Base-by-base conservation (phyloP, 1,140 invertebrate genomes). In the Helicoverpa armigera region DNA sequence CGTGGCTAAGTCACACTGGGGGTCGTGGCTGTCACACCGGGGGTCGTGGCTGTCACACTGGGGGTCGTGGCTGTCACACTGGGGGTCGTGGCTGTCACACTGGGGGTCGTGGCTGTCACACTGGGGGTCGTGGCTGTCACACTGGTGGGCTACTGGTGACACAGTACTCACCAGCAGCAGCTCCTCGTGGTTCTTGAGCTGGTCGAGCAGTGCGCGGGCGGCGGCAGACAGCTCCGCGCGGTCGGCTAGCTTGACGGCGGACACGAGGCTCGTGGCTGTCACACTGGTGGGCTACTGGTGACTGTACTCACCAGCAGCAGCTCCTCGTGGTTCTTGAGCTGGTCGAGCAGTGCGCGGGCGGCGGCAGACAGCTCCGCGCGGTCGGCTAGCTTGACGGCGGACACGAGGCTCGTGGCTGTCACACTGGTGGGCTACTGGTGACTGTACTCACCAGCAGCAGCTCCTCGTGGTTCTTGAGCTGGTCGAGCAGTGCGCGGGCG, bases 271-370 rank as follows among this genome's bases (percentile, higher is more conserved):
- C 23, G 23, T 23, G 23, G 23, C 23, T 23, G 23, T 23, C 23
- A 23, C 23, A 23, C 23, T 23, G 23, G 23, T n/a, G n/a, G n/a
- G n/a, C n/a, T 43, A 5, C 5, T 43, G 5, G n/a, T n/a, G n/a
- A n/a, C n/a, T n/a, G n/a, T n/a, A 83, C 87, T 84, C 67, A 92
- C 91, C 87, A 91, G 53, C 12, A 88, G 73, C 2, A 93, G 31
- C n/a, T 90, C 86, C 12, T 70, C 63, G 0, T 69, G 56, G 10
- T 91, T 86, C 58, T 87, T 86, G 18, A 93, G 18, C 1, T 76
- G 77, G 4, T 88, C 87, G 0, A 93, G 18, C 74, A 88, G 90
- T 2, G 86, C 76, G 0, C n/a, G n/a, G 3, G 88, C 91, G 0
- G 67, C 23, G 2, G 60, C 31, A 0, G 87, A 87, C 10, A 93